These are phyloP conservation scores for Tetanocera ferruginea DNA, from an alignment of 2,888 invertebrate species.

Conservation along the genomic window DNA sequence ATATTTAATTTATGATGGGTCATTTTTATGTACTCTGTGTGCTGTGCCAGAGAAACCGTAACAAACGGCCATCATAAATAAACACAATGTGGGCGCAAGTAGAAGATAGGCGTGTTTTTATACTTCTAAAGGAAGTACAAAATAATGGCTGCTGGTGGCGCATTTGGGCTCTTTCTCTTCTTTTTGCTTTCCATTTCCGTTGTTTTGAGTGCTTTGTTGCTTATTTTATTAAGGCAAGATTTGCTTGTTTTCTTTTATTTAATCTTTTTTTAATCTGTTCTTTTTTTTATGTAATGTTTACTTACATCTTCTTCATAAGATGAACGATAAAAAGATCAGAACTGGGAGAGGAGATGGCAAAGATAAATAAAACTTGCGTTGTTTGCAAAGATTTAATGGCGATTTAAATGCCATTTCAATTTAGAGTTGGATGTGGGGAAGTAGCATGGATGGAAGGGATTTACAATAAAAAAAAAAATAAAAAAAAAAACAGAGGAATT, in stretches of 20 bases:
- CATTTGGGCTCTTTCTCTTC: neutral
- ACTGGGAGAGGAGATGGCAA: neutral
- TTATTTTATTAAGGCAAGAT: neutral
- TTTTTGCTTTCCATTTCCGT: too few species aligned
- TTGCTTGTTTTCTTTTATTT: neutral
- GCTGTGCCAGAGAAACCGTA: slow-evolving; percentile 64
- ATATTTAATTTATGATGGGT: slow-evolving; percentile 65
- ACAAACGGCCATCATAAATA: slow-evolving; percentile 67
- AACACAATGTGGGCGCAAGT: slow-evolving; percentile 51
- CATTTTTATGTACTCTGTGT: slow-evolving; percentile 60
- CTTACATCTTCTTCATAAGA: neutral
- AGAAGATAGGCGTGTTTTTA: neutral
- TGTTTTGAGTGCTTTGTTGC: too few species aligned
- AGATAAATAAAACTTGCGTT: neutral
- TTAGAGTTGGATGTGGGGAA: too few species aligned
- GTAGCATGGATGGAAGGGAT: too few species aligned
- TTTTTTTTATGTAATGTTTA: slow-evolving; percentile 5
- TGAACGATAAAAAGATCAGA: neutral
- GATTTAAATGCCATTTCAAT: too few species aligned
- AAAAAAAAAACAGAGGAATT: too few species aligned
- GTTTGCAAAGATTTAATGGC: too few species aligned
- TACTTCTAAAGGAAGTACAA: neutral
- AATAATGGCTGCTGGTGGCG: neutral
- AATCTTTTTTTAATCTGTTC: neutral
- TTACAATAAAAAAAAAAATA: too few species aligned